Evolutionary conservation across 2,797 vertebrate species (phyloP), one percentile per base, ranked within the genome.

Genomic region (Paratrypauchen microcephalus): DNA sequence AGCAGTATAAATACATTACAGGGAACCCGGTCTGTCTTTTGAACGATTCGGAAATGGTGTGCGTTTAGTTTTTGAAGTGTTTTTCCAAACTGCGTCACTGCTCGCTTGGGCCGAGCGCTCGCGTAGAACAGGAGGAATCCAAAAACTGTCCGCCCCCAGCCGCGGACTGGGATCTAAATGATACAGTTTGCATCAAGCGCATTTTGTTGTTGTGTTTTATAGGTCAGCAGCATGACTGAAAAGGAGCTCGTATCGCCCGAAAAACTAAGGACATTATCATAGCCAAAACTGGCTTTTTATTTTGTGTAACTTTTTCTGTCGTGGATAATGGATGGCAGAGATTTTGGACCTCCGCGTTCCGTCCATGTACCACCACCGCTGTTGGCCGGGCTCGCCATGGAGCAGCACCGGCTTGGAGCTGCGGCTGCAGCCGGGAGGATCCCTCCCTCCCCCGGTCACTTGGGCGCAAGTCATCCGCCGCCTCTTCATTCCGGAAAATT

Each of bases 301-400:
- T 85, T 83, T 56, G 76, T 65, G 72, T 75, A 92, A 92, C 91
- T 93, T 92, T 84, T 76, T 80, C 79, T 72, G 75, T 79, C 85
- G 89, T 92, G 91, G 94, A 96, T 94, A 95, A 98, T 98, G 97
- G 97, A 99, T 97, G 97, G 96, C 94, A 94, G 97, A 95, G 97
- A 98, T 93, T 97, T 97, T 87, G 96, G 95, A 92, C 93, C 93
- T 87, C 95, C 95, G 86, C 95, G 96, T 91, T 95, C 96, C 82
- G 95, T 97, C 84, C 96, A 96, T 85, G 93, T 95, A 70, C 96
- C 95, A 68, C 95, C 96, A 71, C 95, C 96, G 81, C 85, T 97
- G 90, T 91, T 97, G 88, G 94, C 96, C 74, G 95, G 95, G 80
- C 88, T 98, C 92, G 91, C 94, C 16, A 95, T 98, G 95, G 97